Evolutionary conservation across 2,113 vertebrate genomes (phyloP), one percentile per base, ranked within the genome.

Genomic region (Lucifuga dentata): DNA sequence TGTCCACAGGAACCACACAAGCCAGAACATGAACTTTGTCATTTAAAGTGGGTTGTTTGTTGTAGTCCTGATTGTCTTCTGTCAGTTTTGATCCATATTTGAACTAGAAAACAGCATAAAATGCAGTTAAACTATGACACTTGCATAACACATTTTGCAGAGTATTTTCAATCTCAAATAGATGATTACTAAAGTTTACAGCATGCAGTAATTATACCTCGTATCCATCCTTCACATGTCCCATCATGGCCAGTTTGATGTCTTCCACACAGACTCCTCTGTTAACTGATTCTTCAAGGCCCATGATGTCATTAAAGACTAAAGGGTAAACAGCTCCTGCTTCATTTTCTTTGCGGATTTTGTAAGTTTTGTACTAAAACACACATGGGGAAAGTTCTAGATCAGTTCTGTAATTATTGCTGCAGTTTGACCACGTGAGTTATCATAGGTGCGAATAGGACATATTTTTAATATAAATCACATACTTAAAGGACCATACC

Each of bases 271-370:
- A 0, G 21, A 81, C 3, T 2, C 79, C 78, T 1, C 0, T 5
- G 1, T 9, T 0, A 0, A 0, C 0, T 0, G 9, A 0, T 9
- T 9, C 0, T 38, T 87, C 76, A 9, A 83, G 10, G 41, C 81
- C 85, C 76, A 85, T 73, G 41, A 56, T 40, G 65, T 86, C 80
- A 68, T 13, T 78, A 19, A 83, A 78, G 16, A 50, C 1, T 1
- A 86, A 77, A 0, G 72, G n/a, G 16, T 49, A 74, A 49, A 9
- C 4, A 0, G 0, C 5, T 0, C 1, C 12, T 8, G 5, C 11
- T n/a, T n/a, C n/a, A 0, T 5, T 29, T 29, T 7, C 11, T 33
- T 62, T 59, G 1, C 2, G 3, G 26, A 84, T 65, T 70, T 55
- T 61, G 21, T 64, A 59, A 7, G 61, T 56, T 23, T 3, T 57